Evolutionary conservation across 1,140 invertebrate species (phyloP).

Genomic region (Nasonia giraulti): DNA sequence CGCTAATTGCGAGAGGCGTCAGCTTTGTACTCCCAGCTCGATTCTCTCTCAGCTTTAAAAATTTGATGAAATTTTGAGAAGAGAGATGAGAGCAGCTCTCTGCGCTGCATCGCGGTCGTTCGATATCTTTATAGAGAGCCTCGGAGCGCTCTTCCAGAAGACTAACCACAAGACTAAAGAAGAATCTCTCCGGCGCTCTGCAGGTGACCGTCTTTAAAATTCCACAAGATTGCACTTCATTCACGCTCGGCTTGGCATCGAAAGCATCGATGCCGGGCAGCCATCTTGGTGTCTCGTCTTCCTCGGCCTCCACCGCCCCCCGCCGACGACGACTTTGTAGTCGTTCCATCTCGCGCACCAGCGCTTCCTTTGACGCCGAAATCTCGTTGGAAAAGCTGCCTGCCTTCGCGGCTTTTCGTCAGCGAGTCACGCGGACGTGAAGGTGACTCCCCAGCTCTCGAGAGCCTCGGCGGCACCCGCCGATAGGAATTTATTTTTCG

Average conservation of each 20-base stretch:
- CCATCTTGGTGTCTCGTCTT: slow-evolving; percentile 35
- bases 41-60: neutral
- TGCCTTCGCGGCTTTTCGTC: slow-evolving; percentile 46
- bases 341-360: slow-evolving; percentile 60
- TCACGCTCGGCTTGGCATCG: slow-evolving; percentile 64
- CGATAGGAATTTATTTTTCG: neutral
- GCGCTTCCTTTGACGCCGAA: slow-evolving; percentile 63
- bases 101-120: neutral
- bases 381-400: slow-evolving; percentile 36
- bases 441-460: neutral
- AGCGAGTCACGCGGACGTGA: slow-evolving; percentile 32
- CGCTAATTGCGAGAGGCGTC: slow-evolving; percentile 10
- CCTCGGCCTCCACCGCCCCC: slow-evolving; percentile 33
- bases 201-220: slow-evolving; percentile 67
- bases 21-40: neutral
- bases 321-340: slow-evolving; percentile 61
- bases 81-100: neutral
- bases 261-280: slow-evolving; percentile 55
- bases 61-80: slow-evolving; percentile 17
- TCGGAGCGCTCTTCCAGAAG: slow-evolving; percentile 65
- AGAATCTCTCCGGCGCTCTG: slow-evolving; percentile 40
- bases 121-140: slow-evolving; percentile 33
- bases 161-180: slow-evolving; percentile 50
- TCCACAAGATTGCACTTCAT: slow-evolving; percentile 67
- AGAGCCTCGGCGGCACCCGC: too few relatives aligned